phyloP scores from a whole-genome alignment of 1,140 invertebrate species.

The Cherax quadricarinatus region DNA sequence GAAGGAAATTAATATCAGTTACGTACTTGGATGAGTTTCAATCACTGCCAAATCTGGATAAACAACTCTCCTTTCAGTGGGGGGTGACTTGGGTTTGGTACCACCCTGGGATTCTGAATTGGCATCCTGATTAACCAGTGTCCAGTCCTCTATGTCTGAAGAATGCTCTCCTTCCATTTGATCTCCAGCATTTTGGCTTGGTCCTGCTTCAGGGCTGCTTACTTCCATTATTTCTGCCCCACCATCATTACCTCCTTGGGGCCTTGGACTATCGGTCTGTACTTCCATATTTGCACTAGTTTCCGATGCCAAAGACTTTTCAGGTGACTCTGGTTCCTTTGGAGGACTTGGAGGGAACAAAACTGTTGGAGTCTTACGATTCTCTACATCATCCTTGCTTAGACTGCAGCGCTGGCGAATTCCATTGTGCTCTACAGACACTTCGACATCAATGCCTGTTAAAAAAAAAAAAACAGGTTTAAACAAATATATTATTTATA shows the following conservation, averaged over 20 bases:
- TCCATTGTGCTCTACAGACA: constrained; percentile 63
- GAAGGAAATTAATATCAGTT: neutral
- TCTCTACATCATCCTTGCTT: constrained; percentile 18
- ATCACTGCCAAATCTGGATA: constrained; percentile 25
- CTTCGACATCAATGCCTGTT: constrained; percentile 59
- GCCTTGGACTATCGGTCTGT: constrained; percentile 5
- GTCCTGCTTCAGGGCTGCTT: constrained; percentile 27
- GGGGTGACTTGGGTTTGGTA: neutral
- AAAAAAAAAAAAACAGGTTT: neutral
- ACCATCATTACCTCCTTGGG: no score
- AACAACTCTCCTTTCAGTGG: constrained; percentile 4
- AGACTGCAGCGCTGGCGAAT: constrained; percentile 61
- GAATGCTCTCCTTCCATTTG: constrained; percentile 38
- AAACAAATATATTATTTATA: neutral
- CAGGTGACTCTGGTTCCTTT: neutral
- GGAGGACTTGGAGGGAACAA: constrained; percentile 7
- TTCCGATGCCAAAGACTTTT: neutral
- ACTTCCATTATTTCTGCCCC: constrained; percentile 41
- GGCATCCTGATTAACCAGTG: constrained; percentile 65
- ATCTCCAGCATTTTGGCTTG: neutral
- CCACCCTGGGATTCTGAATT: neutral
- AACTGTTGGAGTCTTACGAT: neutral
- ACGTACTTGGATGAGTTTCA: constrained; percentile 47
- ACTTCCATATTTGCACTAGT: constrained; percentile 53
- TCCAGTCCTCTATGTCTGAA: constrained; percentile 72